Percentiles rank a stretch among this genome's conserved stretches.
These are phyloP conservation scores for Amblyopsis hoosieri DNA, from an alignment of 2,797 vertebrate genomes.

Conservation along the genomic window DNA sequence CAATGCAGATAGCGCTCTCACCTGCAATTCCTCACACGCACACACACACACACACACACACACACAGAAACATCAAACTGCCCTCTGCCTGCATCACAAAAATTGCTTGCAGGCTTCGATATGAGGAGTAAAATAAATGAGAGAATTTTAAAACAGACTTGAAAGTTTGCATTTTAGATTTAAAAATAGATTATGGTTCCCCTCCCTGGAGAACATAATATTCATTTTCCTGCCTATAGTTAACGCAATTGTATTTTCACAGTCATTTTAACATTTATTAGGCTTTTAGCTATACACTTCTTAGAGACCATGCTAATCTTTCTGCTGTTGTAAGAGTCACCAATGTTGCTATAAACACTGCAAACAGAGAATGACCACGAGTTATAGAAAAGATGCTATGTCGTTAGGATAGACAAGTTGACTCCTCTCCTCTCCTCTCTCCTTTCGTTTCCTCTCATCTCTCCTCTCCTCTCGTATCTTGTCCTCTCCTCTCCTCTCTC, in stretches of 20 bases:
- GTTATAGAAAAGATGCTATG: too few relatives aligned
- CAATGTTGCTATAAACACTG: too few relatives aligned
- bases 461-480: neutral
- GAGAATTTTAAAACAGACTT: slow-evolving; percentile 64
- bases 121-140: slow-evolving; percentile 70
- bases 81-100: slow-evolving; percentile 71
- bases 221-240: too few relatives aligned
- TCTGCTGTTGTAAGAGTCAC: neutral
- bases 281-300: too few relatives aligned
- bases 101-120: slow-evolving; percentile 62
- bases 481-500: neutral
- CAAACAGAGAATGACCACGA: too few relatives aligned
- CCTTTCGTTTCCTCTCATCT: neutral
- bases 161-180: slow-evolving; percentile 50
- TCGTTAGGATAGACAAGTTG: neutral
- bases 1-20: slow-evolving; percentile 75
- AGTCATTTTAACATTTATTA: too few relatives aligned
- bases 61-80: slow-evolving; percentile 67
- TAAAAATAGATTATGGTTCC: neutral
- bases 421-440: neutral
- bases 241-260: too few relatives aligned
- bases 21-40: slow-evolving; percentile 67
- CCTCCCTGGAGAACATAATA: too few relatives aligned
- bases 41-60: slow-evolving; percentile 32
- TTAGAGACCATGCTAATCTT: too few relatives aligned